phyloP scores from a whole-genome alignment of 2,888 invertebrate genomes.

The Caenorhabditis macrosperma region DNA sequence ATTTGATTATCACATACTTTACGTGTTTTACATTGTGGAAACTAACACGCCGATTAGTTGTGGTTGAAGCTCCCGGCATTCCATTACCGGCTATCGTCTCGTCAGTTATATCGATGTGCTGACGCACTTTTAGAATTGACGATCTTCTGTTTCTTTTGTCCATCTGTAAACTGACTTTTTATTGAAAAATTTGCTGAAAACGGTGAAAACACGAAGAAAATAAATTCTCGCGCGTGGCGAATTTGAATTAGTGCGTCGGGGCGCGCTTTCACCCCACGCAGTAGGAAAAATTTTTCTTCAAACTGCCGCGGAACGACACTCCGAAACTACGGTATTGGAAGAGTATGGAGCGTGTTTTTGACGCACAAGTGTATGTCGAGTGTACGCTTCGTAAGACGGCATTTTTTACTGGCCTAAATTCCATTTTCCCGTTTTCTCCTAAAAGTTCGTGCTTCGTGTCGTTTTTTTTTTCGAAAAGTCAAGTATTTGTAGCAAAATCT shows the following conservation, averaged over 20 bases:
- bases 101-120: slow-evolving; percentile 7
- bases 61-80: not conserved
- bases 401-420: slow-evolving; percentile 25
- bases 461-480: slow-evolving; percentile 3
- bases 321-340: slow-evolving; percentile 21
- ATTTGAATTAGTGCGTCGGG: not conserved
- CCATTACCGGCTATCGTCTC: slow-evolving; percentile 13
- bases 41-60: slow-evolving; percentile 41
- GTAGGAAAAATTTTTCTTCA: not conserved
- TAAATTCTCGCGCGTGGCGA: not conserved
- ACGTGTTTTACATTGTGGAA: slow-evolving; percentile 56
- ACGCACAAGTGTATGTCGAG: slow-evolving; percentile 49
- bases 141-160: slow-evolving; percentile 11
- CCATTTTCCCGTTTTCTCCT: slow-evolving; percentile 9
- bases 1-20: slow-evolving; percentile 22
- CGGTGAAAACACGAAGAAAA: not conserved
- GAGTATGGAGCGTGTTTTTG: slow-evolving; percentile 24
- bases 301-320: slow-evolving; percentile 9
- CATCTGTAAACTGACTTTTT: too few relatives aligned
- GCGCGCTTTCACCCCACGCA: not conserved
- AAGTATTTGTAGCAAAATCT: not conserved
- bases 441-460: not conserved
- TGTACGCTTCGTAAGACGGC: slow-evolving; percentile 12
- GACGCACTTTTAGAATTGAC: slow-evolving; percentile 45
- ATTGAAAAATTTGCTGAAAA: not conserved